A percentile compares a stretch with the other conserved stretches of the same genome.
phyloP scores from a whole-genome alignment of 2,888 invertebrate genomes.

The Synanthedon formicaeformis region DNA sequence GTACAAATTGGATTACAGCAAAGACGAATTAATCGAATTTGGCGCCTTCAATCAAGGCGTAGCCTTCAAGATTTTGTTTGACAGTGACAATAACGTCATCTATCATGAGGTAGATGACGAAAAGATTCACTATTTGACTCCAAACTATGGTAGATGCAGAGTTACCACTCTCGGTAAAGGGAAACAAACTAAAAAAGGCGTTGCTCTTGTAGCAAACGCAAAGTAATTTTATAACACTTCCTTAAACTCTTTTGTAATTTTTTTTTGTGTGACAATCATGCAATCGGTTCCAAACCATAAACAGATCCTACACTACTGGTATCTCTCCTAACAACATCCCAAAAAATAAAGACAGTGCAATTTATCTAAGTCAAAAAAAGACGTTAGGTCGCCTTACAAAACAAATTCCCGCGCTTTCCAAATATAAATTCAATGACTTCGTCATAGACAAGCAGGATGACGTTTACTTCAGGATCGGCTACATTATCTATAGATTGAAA shows the following conservation, averaged over 20 bases:
- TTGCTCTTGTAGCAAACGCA: not conserved
- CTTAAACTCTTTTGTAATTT: not conserved
- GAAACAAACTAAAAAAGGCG: conserved; percentile 2
- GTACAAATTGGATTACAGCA: conserved; percentile 34
- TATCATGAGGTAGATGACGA: conserved; percentile 32
- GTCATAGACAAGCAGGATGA: conserved; percentile 37
- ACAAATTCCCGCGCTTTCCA: conserved; percentile 19
- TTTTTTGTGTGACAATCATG: too few relatives aligned
- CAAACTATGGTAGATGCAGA: conserved; percentile 32
- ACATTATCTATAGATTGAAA: conserved; percentile 29
- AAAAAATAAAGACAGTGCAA: too few relatives aligned
- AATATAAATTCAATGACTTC: conserved; percentile 42
- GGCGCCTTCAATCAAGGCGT: conserved; percentile 35
- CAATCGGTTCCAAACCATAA: too few relatives aligned
- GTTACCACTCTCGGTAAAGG: conserved; percentile 22
- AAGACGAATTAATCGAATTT: conserved; percentile 21
- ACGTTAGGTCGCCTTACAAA: too few relatives aligned
- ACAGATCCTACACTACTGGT: too few relatives aligned
- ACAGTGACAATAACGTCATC: conserved; percentile 39
- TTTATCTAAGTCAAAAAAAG: too few relatives aligned
- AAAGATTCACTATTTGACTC: conserved; percentile 35
- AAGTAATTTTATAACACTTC: not conserved
- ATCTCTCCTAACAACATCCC: too few relatives aligned
- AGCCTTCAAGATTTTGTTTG: conserved; percentile 34
- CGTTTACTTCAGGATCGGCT: conserved; percentile 36